Evolutionary conservation across 2,113 vertebrate species (phyloP).

Genomic region (Alectura lathami): DNA sequence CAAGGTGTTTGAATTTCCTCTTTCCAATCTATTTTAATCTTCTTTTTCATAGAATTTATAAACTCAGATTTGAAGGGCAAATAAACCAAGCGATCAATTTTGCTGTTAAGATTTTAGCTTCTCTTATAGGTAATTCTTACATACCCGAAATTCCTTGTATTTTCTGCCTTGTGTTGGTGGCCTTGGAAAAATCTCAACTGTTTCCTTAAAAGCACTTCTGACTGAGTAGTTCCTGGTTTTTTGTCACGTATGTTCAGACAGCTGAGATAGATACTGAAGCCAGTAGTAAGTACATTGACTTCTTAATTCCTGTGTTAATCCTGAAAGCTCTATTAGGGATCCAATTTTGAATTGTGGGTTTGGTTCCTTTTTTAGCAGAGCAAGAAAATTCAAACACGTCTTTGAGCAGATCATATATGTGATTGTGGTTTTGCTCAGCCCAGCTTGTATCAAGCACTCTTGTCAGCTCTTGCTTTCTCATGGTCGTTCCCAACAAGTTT

Average conservation of each 20-base stretch:
- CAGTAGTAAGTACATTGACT: background rate
- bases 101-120: background rate
- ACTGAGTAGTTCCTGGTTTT: background rate
- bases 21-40: background rate
- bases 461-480: background rate
- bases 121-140: background rate
- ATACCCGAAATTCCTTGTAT: background rate
- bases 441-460: background rate
- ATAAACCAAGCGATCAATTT: background rate
- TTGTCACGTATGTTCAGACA: background rate
- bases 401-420: background rate
- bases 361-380: background rate
- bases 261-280: background rate
- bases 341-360: background rate
- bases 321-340: background rate
- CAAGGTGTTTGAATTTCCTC: background rate
- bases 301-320: background rate
- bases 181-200: background rate
- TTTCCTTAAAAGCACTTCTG: background rate
- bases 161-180: background rate
- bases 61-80: background rate
- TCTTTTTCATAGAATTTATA: background rate
- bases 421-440: background rate
- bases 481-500: background rate
- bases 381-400: background rate